Evolutionary conservation across 2,113 vertebrate genomes (phyloP).

Genomic region (Heloderma charlesbogerti): DNA sequence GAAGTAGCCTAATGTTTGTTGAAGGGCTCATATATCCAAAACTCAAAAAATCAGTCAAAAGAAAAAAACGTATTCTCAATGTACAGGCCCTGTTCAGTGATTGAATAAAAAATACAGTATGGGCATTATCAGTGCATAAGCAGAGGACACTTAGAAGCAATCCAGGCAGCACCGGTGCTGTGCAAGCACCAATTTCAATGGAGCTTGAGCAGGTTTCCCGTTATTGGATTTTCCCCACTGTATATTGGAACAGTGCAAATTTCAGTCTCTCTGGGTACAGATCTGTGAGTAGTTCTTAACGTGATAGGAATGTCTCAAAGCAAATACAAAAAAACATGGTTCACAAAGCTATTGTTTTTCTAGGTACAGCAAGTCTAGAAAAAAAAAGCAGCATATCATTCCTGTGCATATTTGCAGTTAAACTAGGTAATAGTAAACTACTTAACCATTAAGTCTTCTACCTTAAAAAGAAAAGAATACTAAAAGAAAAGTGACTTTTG

Average conservation of each 20-base stretch:
- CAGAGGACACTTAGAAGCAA: slow-evolving; percentile 31
- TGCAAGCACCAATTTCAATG: not conserved
- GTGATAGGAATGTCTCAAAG: slow-evolving; percentile 71
- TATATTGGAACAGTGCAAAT: slow-evolving; percentile 41
- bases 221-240: slow-evolving; percentile 6
- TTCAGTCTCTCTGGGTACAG: slow-evolving; percentile 63
- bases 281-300: slow-evolving; percentile 57
- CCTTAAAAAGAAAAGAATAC: slow-evolving; percentile 49
- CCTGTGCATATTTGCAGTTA: slow-evolving; percentile 57
- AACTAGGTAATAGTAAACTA: slow-evolving; percentile 50
- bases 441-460: slow-evolving; percentile 49
- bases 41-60: slow-evolving; percentile 30
- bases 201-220: not conserved
- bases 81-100: slow-evolving; percentile 13
- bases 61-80: slow-evolving; percentile 37
- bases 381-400: slow-evolving; percentile 60
- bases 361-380: slow-evolving; percentile 33
- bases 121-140: slow-evolving; percentile 53
- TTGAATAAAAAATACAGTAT: slow-evolving; percentile 41
- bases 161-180: not conserved
- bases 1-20: not conserved
- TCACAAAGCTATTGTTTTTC: slow-evolving; percentile 46
- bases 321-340: slow-evolving; percentile 60
- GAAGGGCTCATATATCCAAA: not conserved
- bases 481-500: slow-evolving; percentile 40